These are phyloP conservation scores for Xiphorhynchus elegans DNA, from an alignment of 2,113 vertebrate genomes.

Conservation along the genomic window DNA sequence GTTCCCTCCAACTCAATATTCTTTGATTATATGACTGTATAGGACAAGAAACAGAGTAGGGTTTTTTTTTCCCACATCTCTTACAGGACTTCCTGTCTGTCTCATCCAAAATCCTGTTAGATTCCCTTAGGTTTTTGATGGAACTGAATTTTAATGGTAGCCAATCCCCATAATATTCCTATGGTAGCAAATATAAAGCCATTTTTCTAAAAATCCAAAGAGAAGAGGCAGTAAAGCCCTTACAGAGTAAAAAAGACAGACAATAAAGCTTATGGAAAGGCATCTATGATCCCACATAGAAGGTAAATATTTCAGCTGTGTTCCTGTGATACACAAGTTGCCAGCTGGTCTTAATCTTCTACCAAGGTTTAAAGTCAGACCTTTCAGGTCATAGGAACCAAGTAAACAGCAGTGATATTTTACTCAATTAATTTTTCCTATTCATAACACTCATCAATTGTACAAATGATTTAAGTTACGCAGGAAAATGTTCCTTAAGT, in stretches of 20 bases:
- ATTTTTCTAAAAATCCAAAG: background rate
- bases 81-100: background rate
- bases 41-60: background rate
- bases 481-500: background rate
- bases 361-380: background rate
- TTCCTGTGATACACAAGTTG: background rate
- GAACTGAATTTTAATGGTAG: background rate
- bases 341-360: background rate
- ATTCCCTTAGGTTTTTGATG: background rate
- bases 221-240: background rate
- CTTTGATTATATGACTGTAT: background rate
- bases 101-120: background rate
- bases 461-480: background rate
- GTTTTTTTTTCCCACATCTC: background rate
- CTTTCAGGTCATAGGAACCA: background rate
- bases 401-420: background rate
- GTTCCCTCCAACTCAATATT: background rate
- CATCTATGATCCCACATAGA: background rate
- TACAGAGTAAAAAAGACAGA: background rate
- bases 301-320: background rate
- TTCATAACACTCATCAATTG: background rate
- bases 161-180: background rate
- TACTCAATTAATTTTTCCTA: background rate
- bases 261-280: background rate
- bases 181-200: background rate